These are phyloP conservation scores for Axea sp. DNA, from an alignment of 2,888 invertebrate species.

Conservation along the genomic window DNA sequence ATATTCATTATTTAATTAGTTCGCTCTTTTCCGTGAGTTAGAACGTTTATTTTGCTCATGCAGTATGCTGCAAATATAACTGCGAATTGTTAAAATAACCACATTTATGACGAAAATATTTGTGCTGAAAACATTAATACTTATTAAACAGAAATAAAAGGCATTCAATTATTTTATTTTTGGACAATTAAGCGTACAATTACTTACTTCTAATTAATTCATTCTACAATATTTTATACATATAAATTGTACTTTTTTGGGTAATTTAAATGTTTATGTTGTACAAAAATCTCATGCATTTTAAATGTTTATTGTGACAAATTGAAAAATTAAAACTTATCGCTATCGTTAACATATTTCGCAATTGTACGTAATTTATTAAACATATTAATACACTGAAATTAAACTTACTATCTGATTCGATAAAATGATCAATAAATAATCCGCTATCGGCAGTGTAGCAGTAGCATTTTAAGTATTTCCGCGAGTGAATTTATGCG, in stretches of 20 bases:
- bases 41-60: no score
- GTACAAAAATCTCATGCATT: neutral
- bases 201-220: no score
- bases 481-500: conserved; percentile 27
- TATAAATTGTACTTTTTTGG: no score
- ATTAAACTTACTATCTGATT: conserved; percentile 21
- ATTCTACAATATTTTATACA: neutral
- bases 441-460: conserved; percentile 14
- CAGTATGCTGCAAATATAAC: no score
- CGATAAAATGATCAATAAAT: conserved; percentile 36
- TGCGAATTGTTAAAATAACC: no score
- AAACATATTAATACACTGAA: conserved; percentile 7
- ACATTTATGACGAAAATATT: no score
- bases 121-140: no score
- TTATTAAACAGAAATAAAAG: no score
- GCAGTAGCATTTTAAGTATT: conserved; percentile 18
- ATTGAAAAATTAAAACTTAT: conserved; percentile 2
- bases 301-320: neutral
- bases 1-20: neutral
- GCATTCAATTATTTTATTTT: no score
- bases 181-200: no score
- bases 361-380: conserved; percentile 4
- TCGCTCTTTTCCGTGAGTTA: no score
- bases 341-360: conserved; percentile 9
- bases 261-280: no score